These are phyloP conservation scores for Melanotus villosus DNA, from an alignment of 2,888 invertebrate genomes.

Conservation along the genomic window DNA sequence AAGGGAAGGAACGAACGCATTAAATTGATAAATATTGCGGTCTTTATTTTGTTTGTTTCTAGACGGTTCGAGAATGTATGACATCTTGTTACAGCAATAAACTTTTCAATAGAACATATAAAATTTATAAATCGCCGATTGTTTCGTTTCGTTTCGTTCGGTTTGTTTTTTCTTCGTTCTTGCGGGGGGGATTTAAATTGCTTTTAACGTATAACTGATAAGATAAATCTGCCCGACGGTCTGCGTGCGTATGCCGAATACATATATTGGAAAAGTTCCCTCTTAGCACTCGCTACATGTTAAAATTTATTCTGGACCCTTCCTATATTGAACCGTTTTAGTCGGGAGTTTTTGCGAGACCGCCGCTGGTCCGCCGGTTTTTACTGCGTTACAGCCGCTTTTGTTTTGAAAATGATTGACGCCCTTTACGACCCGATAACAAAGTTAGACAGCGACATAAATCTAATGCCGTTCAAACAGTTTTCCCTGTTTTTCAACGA, in stretches of 20 bases:
- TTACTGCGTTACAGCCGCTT: slow-evolving; percentile 46
- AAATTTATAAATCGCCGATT: slow-evolving; percentile 31
- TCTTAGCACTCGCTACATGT: slow-evolving; percentile 11
- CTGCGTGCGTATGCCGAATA: slow-evolving; percentile 14
- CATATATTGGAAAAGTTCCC: slow-evolving; percentile 19
- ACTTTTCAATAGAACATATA: slow-evolving; percentile 34
- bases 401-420: slow-evolving; percentile 57
- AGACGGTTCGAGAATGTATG: slow-evolving; percentile 35
- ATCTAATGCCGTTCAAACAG: slow-evolving; percentile 55
- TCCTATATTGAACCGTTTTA: slow-evolving; percentile 28
- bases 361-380: slow-evolving; percentile 30
- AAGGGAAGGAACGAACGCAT: slow-evolving; percentile 32
- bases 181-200: slow-evolving; percentile 22
- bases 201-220: slow-evolving; percentile 21
- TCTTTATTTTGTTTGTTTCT: slow-evolving; percentile 33
- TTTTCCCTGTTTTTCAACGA: slow-evolving; percentile 50
- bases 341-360: slow-evolving; percentile 40
- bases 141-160: too few relatives aligned
- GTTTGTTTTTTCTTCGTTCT: slow-evolving; percentile 15
- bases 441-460: slow-evolving; percentile 57
- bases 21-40: slow-evolving; percentile 39
- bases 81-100: slow-evolving; percentile 37
- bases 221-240: slow-evolving; percentile 28
- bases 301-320: slow-evolving; percentile 30
- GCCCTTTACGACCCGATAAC: slow-evolving; percentile 56